Evolutionary conservation across 2,113 vertebrate species (phyloP), one percentile per base, ranked within the genome.

Genomic region (Neodon shergylaensis): DNA sequence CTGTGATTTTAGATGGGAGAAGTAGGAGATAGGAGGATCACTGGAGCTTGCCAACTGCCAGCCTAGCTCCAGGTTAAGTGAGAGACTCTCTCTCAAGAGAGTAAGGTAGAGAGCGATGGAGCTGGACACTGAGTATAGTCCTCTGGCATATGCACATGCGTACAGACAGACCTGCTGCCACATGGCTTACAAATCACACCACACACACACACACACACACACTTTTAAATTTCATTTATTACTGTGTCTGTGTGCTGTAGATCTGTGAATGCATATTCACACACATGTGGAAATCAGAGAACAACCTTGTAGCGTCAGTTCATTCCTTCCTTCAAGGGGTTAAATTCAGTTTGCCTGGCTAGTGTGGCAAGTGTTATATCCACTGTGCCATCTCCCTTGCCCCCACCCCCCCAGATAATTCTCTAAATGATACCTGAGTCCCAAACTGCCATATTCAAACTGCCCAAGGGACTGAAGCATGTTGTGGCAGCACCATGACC

Each of bases 401-500:
- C 61, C 4, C 61, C 17, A 10, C 42, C 5, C 39, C 39, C 28
- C 17, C 28, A 26, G 2, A 68, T 73, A 68, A 13, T 47, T 36
- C 79, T 85, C 78, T 21, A 91, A 76, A 61, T 21, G 11, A 44
- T 28, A 6, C 33, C n/a, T 24, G 14, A 65, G 28, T 70, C 74
- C n/a, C 31, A 6, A 93, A 47, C 19, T 63, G n/a, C 7, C 70
- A 83, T 63, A 36, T 22, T 84, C 2, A 8, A 47, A 49, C 19
- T 42, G 11, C 33, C 12, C 86, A 22, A 3, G 77, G 68, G 16
- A 14, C n/a, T n/a, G 36, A 12, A 58, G 49, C 14, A 61, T 61
- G 2, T 77, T 13, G 8, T 9, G 22, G 11, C 21, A 6, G 22
- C n/a, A 0, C 52, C 39, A 0, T 66, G 58, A 52, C 22, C 3